A percentile compares a stretch with the other conserved stretches of the same genome.
Conservation (phyloP, 2,888 invertebrate genomes). For the Anorthoa munda region DNA sequence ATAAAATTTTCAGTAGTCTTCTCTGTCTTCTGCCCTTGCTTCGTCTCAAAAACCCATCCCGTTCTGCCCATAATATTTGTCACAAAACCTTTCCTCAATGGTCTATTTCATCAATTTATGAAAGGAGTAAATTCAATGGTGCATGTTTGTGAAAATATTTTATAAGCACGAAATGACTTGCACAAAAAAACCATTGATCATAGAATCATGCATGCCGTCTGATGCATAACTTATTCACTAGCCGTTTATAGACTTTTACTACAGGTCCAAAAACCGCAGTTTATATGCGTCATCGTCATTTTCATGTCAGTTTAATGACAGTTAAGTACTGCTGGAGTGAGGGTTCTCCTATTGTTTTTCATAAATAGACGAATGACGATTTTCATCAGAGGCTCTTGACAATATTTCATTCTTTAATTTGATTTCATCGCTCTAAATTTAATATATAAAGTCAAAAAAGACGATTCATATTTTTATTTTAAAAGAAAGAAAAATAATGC, state of each 20-base stretch:
- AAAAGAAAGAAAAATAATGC: no score
- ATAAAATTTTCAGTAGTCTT: no score
- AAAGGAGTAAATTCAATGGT: neutral
- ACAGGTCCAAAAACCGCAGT: neutral
- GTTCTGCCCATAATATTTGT: neutral
- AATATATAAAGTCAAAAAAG: no score
- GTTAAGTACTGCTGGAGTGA: no score
- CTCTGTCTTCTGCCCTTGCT: no score
- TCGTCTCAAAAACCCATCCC: no score
- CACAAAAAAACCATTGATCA: conserved; percentile 24
- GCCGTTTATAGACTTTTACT: neutral
- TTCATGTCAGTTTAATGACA: neutral
- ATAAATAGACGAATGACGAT: no score
- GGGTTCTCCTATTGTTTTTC: no score
- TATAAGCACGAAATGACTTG: conserved; percentile 22
- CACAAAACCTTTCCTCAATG: neutral
- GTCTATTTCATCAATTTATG: neutral
- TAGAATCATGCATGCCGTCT: neutral
- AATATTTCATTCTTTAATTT: no score
- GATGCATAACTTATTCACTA: conserved; percentile 21
- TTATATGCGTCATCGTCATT: neutral
- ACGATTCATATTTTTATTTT: no score
- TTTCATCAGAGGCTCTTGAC: no score
- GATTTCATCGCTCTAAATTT: no score
- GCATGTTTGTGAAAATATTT: conserved; percentile 25